Evolutionary conservation across 2,797 vertebrate species (phyloP).

Genomic region (Spinibarbus caldwelli): DNA sequence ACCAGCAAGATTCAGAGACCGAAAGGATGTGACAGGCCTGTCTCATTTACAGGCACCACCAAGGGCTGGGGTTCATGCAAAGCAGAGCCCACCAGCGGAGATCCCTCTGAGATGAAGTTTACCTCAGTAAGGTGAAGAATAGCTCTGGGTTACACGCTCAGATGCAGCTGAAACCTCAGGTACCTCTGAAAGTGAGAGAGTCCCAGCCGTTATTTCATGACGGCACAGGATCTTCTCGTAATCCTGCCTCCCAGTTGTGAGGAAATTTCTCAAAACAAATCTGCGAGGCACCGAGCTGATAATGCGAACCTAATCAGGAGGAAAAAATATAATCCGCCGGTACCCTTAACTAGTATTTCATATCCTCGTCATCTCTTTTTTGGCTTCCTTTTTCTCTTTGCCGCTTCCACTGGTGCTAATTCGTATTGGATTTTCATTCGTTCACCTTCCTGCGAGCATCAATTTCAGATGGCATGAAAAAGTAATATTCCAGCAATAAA

Average conservation of each 20-base stretch:
- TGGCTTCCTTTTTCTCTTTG: constrained; percentile 58
- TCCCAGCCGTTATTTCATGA: constrained; percentile 38
- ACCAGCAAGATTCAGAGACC: constrained; percentile 43
- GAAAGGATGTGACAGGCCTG: constrained; percentile 63
- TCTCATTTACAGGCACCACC: constrained; percentile 58
- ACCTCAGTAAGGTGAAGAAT: constrained; percentile 6
- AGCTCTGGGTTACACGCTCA: constrained; percentile 7
- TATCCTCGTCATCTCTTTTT: constrained; percentile 60
- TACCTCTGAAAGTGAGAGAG: constrained; percentile 22
- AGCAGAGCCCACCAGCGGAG: constrained; percentile 44
- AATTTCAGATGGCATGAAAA: constrained; percentile 84
- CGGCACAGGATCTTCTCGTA: constrained; percentile 54
- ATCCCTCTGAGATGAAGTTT: constrained; percentile 2
- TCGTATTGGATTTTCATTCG: constrained; percentile 77
- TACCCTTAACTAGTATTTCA: constrained; percentile 53
- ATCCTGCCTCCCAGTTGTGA: constrained; percentile 58
- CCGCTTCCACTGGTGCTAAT: constrained; percentile 71
- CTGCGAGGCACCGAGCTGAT: constrained; percentile 44
- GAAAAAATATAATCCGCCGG: constrained; percentile 57
- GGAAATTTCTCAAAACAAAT: constrained; percentile 65
- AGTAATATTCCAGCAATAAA: constrained; percentile 86
- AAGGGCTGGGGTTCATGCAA: constrained; percentile 59
- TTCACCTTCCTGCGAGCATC: constrained; percentile 79
- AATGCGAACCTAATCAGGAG: constrained; percentile 59
- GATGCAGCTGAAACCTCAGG: constrained; percentile 7